Evolutionary conservation across 2,113 vertebrate genomes (phyloP).

Genomic region (Muscicapa adusta): DNA sequence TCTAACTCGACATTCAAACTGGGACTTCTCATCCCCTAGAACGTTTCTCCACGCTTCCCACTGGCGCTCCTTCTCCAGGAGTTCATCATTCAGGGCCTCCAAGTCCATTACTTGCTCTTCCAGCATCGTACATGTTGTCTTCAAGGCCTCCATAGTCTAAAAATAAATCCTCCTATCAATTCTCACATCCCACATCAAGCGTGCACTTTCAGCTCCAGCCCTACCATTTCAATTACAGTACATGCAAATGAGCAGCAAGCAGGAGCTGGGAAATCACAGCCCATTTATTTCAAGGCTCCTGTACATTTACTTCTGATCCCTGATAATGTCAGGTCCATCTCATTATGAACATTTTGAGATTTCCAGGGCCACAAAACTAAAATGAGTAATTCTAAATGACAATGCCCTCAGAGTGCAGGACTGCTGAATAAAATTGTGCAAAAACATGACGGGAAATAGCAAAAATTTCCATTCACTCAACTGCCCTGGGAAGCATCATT

Average conservation of each 20-base stretch:
- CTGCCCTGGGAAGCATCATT: background rate
- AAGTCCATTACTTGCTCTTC: conserved; percentile 97
- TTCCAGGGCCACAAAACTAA: background rate
- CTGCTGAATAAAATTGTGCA: background rate
- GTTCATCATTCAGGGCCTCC: conserved; percentile 94
- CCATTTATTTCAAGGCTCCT: conserved; percentile 53
- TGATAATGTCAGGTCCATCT: background rate
- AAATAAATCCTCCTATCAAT: conserved; percentile 67
- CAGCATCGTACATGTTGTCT: conserved; percentile 98
- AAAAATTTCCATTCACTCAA: background rate
- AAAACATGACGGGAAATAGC: background rate
- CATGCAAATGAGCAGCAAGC: background rate
- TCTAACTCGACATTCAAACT: conserved; percentile 90
- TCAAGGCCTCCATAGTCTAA: conserved; percentile 97
- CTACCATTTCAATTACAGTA: conserved; percentile 22
- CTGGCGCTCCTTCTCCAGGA: conserved; percentile 96
- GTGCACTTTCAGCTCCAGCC: conserved; percentile 46
- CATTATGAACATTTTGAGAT: background rate
- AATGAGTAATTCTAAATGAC: background rate
- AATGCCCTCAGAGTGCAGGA: background rate
- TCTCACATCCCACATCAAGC: conserved; percentile 56
- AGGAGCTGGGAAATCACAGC: conserved; percentile 8
- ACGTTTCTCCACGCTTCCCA: conserved; percentile 94
- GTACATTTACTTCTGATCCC: background rate
- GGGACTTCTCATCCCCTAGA: conserved; percentile 93